A percentile compares a stretch with the other conserved stretches of the same genome.
These are phyloP conservation scores for Drosophila quadrilineata DNA, from an alignment of 1,140 invertebrate species.

Conservation along the genomic window DNA sequence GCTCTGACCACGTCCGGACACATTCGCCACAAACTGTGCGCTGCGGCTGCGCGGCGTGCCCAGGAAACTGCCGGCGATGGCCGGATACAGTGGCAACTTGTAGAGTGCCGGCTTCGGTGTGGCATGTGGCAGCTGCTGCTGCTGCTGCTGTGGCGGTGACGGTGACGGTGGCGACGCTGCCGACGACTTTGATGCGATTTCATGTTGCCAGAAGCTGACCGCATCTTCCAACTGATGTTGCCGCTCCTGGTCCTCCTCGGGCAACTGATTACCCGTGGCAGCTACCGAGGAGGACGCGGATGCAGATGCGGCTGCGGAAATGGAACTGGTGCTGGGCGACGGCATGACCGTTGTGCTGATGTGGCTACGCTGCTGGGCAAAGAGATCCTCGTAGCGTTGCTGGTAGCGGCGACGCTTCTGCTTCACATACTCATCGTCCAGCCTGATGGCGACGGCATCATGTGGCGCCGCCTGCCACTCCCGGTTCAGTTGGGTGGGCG, in stretches of 20 bases:
- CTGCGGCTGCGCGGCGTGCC: conserved; percentile 69
- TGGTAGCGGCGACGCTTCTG: conserved; percentile 69
- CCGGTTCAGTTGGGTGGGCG: conserved; percentile 20
- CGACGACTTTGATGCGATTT: conserved; percentile 36
- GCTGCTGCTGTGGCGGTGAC: too few relatives aligned
- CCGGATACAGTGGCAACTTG: conserved; percentile 64
- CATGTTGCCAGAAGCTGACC: conserved; percentile 51
- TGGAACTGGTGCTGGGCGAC: neutral
- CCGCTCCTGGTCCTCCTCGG: conserved; percentile 31
- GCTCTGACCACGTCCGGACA: conserved; percentile 54
- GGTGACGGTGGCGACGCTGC: neutral
- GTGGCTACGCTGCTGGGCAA: conserved; percentile 43
- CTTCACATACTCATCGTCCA: conserved; percentile 71
- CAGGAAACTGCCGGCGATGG: conserved; percentile 58
- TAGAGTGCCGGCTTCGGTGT: conserved; percentile 57
- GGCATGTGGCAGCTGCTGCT: too few relatives aligned
- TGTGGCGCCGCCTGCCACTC: conserved; percentile 29
- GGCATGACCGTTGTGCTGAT: neutral
- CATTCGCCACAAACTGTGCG: conserved; percentile 71
- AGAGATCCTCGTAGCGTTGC: conserved; percentile 45
- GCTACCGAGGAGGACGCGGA: neutral
- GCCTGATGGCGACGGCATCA: conserved; percentile 31
- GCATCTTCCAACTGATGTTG: conserved; percentile 20
- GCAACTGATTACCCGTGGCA: conserved; percentile 20
- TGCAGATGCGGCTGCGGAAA: neutral